These are phyloP conservation scores for Calycopis cecrops DNA, from an alignment of 1,140 invertebrate genomes.

Conservation along the genomic window DNA sequence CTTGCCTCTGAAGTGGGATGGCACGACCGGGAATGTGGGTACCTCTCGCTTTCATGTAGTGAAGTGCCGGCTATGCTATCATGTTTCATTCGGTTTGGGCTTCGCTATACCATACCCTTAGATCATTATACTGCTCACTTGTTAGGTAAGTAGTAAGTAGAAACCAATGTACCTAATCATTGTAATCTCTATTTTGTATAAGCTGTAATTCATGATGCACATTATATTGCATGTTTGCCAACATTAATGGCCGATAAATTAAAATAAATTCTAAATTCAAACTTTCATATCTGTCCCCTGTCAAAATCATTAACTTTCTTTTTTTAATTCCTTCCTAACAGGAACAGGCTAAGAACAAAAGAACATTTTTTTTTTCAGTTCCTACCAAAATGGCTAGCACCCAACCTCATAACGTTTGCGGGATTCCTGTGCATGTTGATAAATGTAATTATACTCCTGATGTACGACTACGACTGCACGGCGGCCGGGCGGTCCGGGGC, in stretches of 20 bases:
- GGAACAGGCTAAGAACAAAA: too few relatives aligned
- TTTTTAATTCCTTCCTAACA: constrained; percentile 88
- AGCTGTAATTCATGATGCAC: too few relatives aligned
- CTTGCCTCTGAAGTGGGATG: too few relatives aligned
- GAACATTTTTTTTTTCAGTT: constrained; percentile 79
- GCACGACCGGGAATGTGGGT: too few relatives aligned
- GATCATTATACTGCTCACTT: too few relatives aligned
- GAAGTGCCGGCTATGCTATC: too few relatives aligned
- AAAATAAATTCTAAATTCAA: not conserved
- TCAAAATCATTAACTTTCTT: constrained; percentile 8
- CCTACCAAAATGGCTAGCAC: constrained; percentile 93
- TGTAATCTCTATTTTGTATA: not conserved
- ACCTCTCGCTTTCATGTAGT: too few relatives aligned
- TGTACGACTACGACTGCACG: constrained; percentile 90
- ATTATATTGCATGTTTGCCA: too few relatives aligned
- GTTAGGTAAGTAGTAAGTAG: too few relatives aligned
- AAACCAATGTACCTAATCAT: too few relatives aligned
- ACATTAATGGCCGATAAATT: not conserved
- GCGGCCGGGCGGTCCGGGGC: constrained; percentile 81
- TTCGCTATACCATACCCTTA: too few relatives aligned
- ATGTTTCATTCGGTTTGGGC: too few relatives aligned
- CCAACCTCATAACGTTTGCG: constrained; percentile 95
- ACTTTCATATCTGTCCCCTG: not conserved
- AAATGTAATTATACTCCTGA: constrained; percentile 87
- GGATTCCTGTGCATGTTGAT: constrained; percentile 94